Evolutionary conservation across 2,888 invertebrate genomes (phyloP), one percentile per base, ranked within the genome.

Genomic region (Acholoe squamosa): DNA sequence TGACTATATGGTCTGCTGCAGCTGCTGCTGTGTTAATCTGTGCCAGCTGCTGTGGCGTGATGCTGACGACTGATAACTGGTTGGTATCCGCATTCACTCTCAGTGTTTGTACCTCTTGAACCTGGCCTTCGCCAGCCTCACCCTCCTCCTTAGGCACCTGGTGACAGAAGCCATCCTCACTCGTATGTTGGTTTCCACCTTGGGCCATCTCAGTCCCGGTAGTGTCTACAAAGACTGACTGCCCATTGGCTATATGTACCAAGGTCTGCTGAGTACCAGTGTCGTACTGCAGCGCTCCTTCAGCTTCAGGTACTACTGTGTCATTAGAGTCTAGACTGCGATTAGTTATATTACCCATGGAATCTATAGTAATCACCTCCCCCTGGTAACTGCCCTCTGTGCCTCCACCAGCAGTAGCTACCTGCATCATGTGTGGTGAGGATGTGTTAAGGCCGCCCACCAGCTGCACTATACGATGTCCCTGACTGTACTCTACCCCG

Each of bases 381-480:
- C 28, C 86, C 43, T 10, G 5, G 10, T 3, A 3, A 25, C 54
- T 28, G 3, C 52, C 19, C 1, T 3, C 19, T 28, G 0, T 1
- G 19, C 61, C n/a, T 7, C 61, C 19, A 3, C 22, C 61, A 61
- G 12, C 61, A 12, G 61, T 19, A 43, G 43, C 43, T n/a, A n/a
- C n/a, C n/a, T n/a, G n/a, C n/a, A 19, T 19, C 12, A 14, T 54
- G 54, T 54, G n/a, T n/a, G n/a, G n/a, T n/a, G n/a, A n/a, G n/a
- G n/a, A n/a, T 7, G 43, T 54, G 7, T 22, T 28, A 16, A 52
- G 19, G 28, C 25, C 28, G 7, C 5, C 22, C 22, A 86, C 86
- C 52, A 86, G 28, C 54, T 86, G 86, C 54, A 54, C 52, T 25
- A 86, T 54, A 12, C 86, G 86, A 3, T 86, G 86, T 7, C 52